Evolutionary conservation across 2,888 invertebrate genomes (phyloP).

Genomic region (Apodemia hepburni): DNA sequence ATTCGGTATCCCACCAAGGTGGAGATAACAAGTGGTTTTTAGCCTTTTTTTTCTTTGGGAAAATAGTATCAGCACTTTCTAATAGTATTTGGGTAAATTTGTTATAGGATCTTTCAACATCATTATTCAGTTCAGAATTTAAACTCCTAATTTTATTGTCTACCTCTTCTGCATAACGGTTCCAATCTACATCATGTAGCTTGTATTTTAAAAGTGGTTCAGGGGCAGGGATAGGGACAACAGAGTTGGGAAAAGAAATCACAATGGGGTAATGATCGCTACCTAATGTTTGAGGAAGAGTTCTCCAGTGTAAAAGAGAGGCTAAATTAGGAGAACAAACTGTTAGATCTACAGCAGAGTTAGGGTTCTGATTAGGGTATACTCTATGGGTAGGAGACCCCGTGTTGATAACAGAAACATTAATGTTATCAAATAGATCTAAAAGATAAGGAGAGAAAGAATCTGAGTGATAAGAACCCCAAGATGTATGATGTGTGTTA

Average conservation of each 20-base stretch:
- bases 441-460: not conserved
- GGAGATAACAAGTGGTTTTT: not conserved
- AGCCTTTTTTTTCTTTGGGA: not conserved
- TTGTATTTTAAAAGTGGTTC: not conserved
- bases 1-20: not conserved
- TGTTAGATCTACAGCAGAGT: slow-evolving; percentile 17
- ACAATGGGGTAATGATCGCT: not conserved
- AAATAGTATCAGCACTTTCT: not conserved
- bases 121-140: not conserved
- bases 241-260: not conserved
- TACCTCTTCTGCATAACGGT: not conserved
- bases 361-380: slow-evolving; percentile 19
- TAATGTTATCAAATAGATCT: slow-evolving; percentile 21
- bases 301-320: not conserved
- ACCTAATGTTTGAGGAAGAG: not conserved
- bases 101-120: not conserved
- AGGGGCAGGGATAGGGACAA: not conserved
- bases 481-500: slow-evolving; percentile 23
- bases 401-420: slow-evolving; percentile 23
- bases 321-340: slow-evolving; percentile 14
- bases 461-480: slow-evolving; percentile 21
- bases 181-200: not conserved
- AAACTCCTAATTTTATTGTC: not conserved
- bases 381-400: slow-evolving; percentile 20
- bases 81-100: not conserved